A percentile compares a stretch with the other conserved stretches of the same genome.
These are phyloP conservation scores for Notolepis coatsorum DNA, from an alignment of 2,797 vertebrate genomes.

Conservation along the genomic window DNA sequence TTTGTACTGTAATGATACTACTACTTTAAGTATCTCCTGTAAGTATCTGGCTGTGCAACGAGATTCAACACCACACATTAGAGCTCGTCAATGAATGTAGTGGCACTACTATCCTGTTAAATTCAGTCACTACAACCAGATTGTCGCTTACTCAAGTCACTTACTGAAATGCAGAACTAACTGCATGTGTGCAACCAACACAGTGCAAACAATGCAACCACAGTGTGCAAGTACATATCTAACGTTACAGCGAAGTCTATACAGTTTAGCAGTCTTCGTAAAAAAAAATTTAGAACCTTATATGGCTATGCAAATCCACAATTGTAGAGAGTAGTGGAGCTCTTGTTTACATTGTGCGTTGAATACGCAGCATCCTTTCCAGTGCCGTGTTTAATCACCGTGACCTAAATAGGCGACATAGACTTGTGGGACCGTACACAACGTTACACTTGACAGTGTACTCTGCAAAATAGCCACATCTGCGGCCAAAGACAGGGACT, in stretches of 20 bases:
- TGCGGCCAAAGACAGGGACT: too few species aligned
- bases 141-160: not conserved
- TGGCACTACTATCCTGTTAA: not conserved
- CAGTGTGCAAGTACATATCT: not conserved
- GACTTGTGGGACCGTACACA: conserved; percentile 41
- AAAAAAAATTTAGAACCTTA: too few species aligned
- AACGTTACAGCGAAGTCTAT: not conserved
- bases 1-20: too few species aligned
- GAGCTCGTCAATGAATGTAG: not conserved
- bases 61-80: not conserved
- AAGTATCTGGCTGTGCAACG: not conserved
- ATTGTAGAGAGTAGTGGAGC: not conserved
- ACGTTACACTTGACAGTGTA: conserved; percentile 23
- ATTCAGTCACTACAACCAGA: not conserved
- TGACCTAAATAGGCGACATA: conserved; percentile 50
- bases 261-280: too few species aligned
- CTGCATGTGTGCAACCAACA: not conserved
- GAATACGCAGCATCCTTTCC: conserved; percentile 19
- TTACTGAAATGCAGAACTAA: not conserved
- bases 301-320: not conserved
- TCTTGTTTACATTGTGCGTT: not conserved
- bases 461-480: too few species aligned
- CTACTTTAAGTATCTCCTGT: not conserved
- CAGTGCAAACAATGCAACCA: not conserved
- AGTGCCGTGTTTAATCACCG: conserved; percentile 36